These are phyloP conservation scores for Strigops habroptila DNA, from an alignment of 2,113 vertebrate species.

Conservation along the genomic window DNA sequence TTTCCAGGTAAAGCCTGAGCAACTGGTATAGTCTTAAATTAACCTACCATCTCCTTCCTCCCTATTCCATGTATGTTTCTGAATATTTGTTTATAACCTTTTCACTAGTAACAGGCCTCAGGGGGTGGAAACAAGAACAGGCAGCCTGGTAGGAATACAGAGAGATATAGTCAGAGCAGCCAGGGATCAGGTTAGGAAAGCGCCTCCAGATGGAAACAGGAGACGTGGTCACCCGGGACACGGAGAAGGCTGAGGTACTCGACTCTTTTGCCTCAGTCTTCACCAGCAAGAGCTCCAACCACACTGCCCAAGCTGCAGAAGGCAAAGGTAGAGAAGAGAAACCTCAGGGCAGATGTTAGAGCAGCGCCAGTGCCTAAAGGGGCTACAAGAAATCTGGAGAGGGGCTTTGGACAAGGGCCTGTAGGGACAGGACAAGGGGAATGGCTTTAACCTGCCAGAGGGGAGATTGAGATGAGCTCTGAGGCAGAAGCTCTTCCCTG, in stretches of 20 bases:
- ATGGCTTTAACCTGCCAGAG: no score
- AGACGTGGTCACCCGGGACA: background rate
- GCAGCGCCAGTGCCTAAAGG: background rate
- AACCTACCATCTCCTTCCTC: background rate
- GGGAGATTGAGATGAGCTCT: no score
- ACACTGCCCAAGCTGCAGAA: background rate
- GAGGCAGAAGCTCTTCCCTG: no score
- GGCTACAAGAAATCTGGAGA: background rate
- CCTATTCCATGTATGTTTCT: background rate
- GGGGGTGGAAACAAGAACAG: background rate
- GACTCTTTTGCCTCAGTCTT: background rate
- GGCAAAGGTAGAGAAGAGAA: background rate
- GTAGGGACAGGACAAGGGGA: no score
- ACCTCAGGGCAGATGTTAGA: background rate
- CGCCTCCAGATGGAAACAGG: background rate
- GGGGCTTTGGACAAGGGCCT: background rate
- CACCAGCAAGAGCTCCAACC: background rate
- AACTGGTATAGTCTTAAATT: background rate
- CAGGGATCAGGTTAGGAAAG: background rate
- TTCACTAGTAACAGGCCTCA: background rate
- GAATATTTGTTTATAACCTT: background rate
- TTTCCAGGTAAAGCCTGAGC: background rate
- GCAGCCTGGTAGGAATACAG: background rate
- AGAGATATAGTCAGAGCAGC: background rate
- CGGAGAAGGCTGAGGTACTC: background rate